Percentiles rank a stretch among this genome's conserved stretches.
These are phyloP conservation scores for Enhydra lutris DNA, from an alignment of 2,113 vertebrate species.

Conservation along the genomic window DNA sequence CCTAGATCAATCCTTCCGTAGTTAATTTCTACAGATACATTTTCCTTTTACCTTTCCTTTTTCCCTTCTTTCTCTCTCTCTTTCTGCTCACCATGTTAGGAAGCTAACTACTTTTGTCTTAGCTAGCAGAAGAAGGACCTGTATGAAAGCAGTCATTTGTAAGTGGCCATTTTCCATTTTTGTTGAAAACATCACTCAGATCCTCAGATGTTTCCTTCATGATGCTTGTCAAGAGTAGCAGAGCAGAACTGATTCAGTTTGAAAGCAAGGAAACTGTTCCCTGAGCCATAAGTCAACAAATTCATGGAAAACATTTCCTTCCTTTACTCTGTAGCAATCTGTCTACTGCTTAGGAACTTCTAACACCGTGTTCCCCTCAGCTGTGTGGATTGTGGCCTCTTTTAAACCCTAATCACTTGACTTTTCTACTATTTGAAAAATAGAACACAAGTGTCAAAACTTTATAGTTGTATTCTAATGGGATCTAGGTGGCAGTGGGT, in stretches of 20 bases:
- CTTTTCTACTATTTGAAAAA: background rate
- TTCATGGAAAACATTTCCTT: background rate
- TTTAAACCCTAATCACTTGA: background rate
- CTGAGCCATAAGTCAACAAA: background rate
- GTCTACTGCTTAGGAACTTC: background rate
- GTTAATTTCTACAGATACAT: constrained; percentile 55
- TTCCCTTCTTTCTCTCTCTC: background rate
- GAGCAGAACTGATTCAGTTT: constrained; percentile 10
- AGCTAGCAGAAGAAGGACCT: background rate
- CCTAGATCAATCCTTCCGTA: background rate
- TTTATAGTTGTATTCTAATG: background rate
- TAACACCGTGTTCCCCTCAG: background rate
- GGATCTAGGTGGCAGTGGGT: background rate
- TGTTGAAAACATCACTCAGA: background rate
- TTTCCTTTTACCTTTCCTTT: background rate
- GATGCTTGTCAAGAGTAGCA: background rate
- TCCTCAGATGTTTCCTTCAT: background rate
- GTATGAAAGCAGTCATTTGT: constrained; percentile 14
- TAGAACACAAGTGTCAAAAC: background rate
- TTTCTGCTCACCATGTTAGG: background rate
- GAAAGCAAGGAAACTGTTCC: constrained; percentile 22
- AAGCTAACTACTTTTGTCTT: background rate
- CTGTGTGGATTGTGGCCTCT: background rate
- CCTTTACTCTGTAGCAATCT: background rate
- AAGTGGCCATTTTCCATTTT: constrained; percentile 24